Conservation (phyloP, 2,113 vertebrate genomes). For the Excalfactoria chinensis region DNA sequence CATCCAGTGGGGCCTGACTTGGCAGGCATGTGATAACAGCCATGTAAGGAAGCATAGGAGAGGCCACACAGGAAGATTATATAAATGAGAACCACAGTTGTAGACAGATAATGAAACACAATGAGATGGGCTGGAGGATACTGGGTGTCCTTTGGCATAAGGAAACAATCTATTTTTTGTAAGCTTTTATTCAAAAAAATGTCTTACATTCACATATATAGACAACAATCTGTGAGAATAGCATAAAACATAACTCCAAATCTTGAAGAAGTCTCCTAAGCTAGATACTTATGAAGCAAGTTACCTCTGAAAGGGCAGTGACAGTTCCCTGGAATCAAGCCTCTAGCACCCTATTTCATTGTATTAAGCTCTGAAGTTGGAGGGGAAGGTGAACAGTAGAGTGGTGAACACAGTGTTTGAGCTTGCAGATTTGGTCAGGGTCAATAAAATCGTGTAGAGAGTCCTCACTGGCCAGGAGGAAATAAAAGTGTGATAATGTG, state of each 20-base stretch:
- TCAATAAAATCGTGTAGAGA: not conserved
- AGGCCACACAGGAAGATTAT: constrained; percentile 61
- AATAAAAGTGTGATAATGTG: not conserved
- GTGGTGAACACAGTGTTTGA: not conserved
- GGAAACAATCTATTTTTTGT: constrained; percentile 57
- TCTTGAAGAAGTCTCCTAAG: not conserved
- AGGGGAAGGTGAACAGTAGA: not conserved
- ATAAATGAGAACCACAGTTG: constrained; percentile 33
- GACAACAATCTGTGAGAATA: not conserved
- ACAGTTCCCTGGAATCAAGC: not conserved
- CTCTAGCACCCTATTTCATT: not conserved
- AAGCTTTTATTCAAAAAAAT: constrained; percentile 40
- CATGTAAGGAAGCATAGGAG: constrained; percentile 9
- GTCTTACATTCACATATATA: constrained; percentile 13
- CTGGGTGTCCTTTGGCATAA: constrained; percentile 24
- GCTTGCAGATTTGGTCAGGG: not conserved
- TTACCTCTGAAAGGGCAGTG: not conserved
- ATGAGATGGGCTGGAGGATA: constrained; percentile 8
- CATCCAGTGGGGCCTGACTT: not conserved
- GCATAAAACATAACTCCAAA: not conserved
- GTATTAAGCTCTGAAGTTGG: not conserved
- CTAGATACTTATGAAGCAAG: not conserved
- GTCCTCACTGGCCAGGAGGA: not conserved
- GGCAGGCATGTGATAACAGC: constrained; percentile 15
- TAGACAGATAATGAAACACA: constrained; percentile 31